These are phyloP conservation scores for Hartigia nigra DNA, from an alignment of 2,888 invertebrate genomes.

Conservation along the genomic window DNA sequence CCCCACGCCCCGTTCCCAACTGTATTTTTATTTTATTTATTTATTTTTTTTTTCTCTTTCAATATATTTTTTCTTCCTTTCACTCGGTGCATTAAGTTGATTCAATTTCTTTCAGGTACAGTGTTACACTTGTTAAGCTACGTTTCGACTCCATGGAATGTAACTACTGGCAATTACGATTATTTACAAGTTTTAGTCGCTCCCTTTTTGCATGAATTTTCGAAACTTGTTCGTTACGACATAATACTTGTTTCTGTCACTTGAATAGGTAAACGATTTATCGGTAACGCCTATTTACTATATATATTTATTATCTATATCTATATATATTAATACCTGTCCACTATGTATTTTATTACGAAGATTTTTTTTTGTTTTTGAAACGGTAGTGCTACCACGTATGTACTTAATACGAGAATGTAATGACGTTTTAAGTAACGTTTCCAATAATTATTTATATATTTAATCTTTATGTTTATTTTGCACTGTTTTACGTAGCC, in stretches of 20 bases:
- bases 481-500: not conserved
- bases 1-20: not conserved
- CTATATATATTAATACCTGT: constrained; percentile 22
- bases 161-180: not conserved
- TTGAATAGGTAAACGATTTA: constrained; percentile 8
- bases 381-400: constrained; percentile 16
- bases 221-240: not conserved
- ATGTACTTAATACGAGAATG: constrained; percentile 34
- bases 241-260: not conserved
- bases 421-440: not conserved
- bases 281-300: constrained; percentile 31
- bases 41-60: not conserved
- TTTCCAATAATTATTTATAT: not conserved
- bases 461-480: not conserved
- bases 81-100: not conserved
- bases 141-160: not conserved
- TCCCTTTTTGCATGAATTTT: not conserved
- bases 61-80: not conserved
- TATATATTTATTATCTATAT: constrained; percentile 26
- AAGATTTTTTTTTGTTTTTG: constrained; percentile 8
- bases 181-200: not conserved
- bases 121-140: not conserved
- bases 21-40: not conserved
- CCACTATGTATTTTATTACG: not conserved
- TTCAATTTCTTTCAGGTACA: not conserved